phyloP scores from a whole-genome alignment of 2,797 vertebrate species.

The Malurus leucopterus region DNA sequence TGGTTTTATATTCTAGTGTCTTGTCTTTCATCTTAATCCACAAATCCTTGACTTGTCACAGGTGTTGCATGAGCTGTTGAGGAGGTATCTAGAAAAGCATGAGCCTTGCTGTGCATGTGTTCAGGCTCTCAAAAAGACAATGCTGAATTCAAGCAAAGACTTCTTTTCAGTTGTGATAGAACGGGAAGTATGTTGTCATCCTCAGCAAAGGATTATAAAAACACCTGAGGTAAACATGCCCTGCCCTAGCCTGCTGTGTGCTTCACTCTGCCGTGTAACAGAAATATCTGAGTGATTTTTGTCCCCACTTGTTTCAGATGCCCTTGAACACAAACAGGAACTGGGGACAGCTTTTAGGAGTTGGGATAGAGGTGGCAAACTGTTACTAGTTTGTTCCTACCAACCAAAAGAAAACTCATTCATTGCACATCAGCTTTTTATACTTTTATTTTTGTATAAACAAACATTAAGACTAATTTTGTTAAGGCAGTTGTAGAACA shows the following conservation, averaged over 20 bases:
- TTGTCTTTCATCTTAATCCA: neutral
- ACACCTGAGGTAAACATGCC: neutral
- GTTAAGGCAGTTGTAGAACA: constrained; percentile 46
- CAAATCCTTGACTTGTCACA: neutral
- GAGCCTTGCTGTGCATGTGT: neutral
- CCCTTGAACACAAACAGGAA: neutral
- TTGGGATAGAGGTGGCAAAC: neutral
- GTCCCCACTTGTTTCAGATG: neutral
- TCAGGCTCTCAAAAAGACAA: neutral
- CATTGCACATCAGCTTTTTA: neutral
- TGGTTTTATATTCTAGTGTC: neutral
- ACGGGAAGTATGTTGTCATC: neutral
- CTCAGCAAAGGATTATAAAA: neutral
- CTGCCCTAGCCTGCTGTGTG: accelerated
- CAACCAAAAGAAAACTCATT: neutral
- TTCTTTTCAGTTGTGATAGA: neutral
- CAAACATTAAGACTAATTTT: constrained; percentile 15
- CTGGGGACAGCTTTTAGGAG: neutral
- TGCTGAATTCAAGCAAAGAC: neutral
- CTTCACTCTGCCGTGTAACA: neutral
- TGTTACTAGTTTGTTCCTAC: neutral
- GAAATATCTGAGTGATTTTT: accelerated
- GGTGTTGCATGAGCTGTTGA: neutral
- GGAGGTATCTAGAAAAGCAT: neutral
- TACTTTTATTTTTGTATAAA: constrained; percentile 51